Percentiles rank a stretch among this genome's conserved stretches.
These are phyloP conservation scores for Tautogolabrus adspersus DNA, from an alignment of 2,113 vertebrate species.

Conservation along the genomic window DNA sequence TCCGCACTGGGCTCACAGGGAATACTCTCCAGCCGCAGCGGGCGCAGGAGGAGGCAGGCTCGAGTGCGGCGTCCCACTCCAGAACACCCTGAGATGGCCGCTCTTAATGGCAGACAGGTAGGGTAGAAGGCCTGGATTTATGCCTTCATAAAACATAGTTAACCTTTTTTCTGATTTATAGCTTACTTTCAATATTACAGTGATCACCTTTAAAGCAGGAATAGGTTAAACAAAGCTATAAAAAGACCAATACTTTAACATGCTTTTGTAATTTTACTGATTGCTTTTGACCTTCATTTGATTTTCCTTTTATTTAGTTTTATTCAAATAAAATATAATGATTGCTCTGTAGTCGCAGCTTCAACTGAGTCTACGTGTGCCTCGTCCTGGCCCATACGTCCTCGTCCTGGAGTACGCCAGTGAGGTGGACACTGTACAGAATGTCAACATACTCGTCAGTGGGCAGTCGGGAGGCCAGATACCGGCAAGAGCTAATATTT, in stretches of 20 bases:
- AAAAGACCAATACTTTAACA: background rate
- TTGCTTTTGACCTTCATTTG: background rate
- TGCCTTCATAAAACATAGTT: background rate
- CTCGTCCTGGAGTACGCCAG: conserved; percentile 90
- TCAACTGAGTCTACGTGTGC: conserved; percentile 84
- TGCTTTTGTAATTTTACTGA: background rate
- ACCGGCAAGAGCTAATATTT: conserved; percentile 86
- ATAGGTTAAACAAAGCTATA: background rate
- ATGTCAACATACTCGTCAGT: conserved; percentile 79
- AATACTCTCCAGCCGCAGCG: conserved; percentile 59
- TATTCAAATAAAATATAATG: background rate
- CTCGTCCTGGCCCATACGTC: conserved; percentile 83
- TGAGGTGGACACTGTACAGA: conserved; percentile 77
- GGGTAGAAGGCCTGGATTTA: background rate
- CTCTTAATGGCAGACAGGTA: conserved; percentile 87
- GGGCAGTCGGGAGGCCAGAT: conserved; percentile 66
- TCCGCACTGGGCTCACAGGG: conserved; percentile 86
- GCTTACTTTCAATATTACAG: conserved; percentile 9
- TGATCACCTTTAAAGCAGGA: background rate
- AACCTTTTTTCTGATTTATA: background rate
- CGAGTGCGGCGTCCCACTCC: conserved; percentile 79
- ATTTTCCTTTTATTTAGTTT: background rate
- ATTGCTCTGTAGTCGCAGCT: conserved; percentile 82
- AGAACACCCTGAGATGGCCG: conserved; percentile 85
- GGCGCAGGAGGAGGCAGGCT: conserved; percentile 76